Base-by-base conservation (phyloP, 1,140 invertebrate species). In the Drosophila guanche region DNA sequence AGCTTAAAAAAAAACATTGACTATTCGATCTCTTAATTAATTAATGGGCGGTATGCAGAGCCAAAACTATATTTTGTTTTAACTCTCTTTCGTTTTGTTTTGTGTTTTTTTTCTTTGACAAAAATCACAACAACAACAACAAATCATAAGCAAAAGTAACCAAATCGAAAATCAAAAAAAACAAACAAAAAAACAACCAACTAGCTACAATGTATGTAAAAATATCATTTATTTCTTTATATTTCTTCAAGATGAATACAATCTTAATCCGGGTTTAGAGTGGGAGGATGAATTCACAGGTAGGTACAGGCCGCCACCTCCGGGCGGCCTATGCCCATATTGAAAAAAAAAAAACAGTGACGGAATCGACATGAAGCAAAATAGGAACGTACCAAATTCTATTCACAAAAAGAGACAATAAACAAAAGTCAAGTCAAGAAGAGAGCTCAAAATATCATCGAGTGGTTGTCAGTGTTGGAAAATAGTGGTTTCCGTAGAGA, bases 281-380 rank as follows among this genome's bases (percentile, higher is more conserved):
- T 99, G 98, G 98, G 98, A 99, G 95, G 98, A 99, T 97, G 98
- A 99, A 94, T 99, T 99, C 94, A 97, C 97, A 98, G 97, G 97
- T 98, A 98, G 96, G 97, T 97, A 94, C 81, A 88, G 78, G 93
- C 93, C 93, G 91, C 67, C 63, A 51, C 43, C 66, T 63, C 51
- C 33, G 37, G 37, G 23, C 33, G 45, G 42, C 7, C 40, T 53
- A 40, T 41, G 33, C 91, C 81, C 91, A 91, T 85, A 76, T 59
- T 58, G 50, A 68, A 20, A 20, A 20, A 68, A 20, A 20, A 20
- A 20, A 20, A 76, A 76, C 90, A 91, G 88, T 88, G 74, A 75
- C 77, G 89, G 78, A 89, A 91, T 81, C 90, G 90, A 91, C 90
- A 91, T 91, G 90, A 91, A 90, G 83, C 90, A 91, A 91, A 91